Evolutionary conservation across 2,797 vertebrate species (phyloP), one percentile per base, ranked within the genome.

Genomic region (Platyrinchus mystaceus): DNA sequence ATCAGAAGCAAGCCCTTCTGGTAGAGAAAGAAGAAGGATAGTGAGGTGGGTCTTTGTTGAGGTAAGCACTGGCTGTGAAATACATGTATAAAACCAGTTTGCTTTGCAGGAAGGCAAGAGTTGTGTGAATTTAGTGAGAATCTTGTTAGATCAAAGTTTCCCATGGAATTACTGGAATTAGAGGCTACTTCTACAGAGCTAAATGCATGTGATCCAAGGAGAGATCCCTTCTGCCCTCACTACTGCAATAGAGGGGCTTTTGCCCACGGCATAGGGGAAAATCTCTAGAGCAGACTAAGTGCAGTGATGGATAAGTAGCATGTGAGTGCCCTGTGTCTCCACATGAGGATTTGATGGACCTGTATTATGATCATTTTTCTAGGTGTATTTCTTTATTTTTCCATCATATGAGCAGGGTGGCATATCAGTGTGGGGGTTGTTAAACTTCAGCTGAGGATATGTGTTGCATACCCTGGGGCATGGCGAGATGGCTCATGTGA

Each of bases 361-460:
- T 86, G 27, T 16, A 37, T 28, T 43, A 16, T 36, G 10, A 17
- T 19, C 32, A 12, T 2, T 11, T 82, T 82, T 76, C 50, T 6
- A 37, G 7, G 27, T 73, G 21, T 0, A n/a, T 74, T 87, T 87
- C 20, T 46, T 78, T 84, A 14, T 73, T 67, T 67, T 87, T 84
- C 44, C 55, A 76, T 41, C 43, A 52, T 46, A 49, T 15, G 43
- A 90, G 27, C 66, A 66, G 47, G 4, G 7, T 77, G 39, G 18
- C 20, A 2, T 52, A 67, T 34, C 28, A 58, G 14, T 3, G 0
- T 20, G 24, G n/a, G 7, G 2, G 1, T 5, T 22, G 75, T 60
- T 44, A 34, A 73, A 23, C 27, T 34, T 71, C 22, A 76, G 32
- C 36, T 67, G 41, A 85, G 44, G 44, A 8, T 43, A 7, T 16